A percentile compares a stretch with the other conserved stretches of the same genome.
phyloP scores from a whole-genome alignment of 2,113 vertebrate species.

The Callopanchax toddi region DNA sequence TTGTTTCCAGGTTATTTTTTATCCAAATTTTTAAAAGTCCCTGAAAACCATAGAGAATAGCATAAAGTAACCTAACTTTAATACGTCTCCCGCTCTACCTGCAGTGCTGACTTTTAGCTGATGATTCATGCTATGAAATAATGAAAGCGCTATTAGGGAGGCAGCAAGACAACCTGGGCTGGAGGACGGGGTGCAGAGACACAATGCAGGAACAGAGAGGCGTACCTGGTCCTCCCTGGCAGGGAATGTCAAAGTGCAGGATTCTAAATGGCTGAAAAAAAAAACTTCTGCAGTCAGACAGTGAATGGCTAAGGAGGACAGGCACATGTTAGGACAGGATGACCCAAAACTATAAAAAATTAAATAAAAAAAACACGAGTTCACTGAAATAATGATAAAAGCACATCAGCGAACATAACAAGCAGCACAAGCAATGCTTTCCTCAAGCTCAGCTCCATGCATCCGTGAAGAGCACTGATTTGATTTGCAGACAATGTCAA shows the following conservation, averaged over 20 bases:
- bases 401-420: slow-evolving; percentile 55
- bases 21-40: neutral
- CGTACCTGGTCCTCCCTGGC: slow-evolving; percentile 79
- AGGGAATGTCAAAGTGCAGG: slow-evolving; percentile 82
- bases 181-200: slow-evolving; percentile 57
- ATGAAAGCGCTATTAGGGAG: slow-evolving; percentile 34
- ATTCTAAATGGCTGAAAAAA: slow-evolving; percentile 82
- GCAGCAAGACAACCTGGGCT: slow-evolving; percentile 51
- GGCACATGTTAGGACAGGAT: slow-evolving; percentile 81
- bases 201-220: slow-evolving; percentile 64
- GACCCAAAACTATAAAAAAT: slow-evolving; percentile 49
- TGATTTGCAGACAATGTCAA: slow-evolving; percentile 52
- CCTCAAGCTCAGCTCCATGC: slow-evolving; percentile 18
- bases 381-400: slow-evolving; percentile 50
- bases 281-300: slow-evolving; percentile 82
- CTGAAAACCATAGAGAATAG: neutral
- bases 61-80: neutral
- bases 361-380: slow-evolving; percentile 38
- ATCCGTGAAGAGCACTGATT: slow-evolving; percentile 56
- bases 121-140: slow-evolving; percentile 40
- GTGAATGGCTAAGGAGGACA: slow-evolving; percentile 82
- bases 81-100: slow-evolving; percentile 1
- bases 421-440: slow-evolving; percentile 66
- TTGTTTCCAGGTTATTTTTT: neutral
- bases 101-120: slow-evolving; percentile 4